Base-by-base conservation (phyloP, 2,888 invertebrate genomes). In the Cotesia congregata region DNA sequence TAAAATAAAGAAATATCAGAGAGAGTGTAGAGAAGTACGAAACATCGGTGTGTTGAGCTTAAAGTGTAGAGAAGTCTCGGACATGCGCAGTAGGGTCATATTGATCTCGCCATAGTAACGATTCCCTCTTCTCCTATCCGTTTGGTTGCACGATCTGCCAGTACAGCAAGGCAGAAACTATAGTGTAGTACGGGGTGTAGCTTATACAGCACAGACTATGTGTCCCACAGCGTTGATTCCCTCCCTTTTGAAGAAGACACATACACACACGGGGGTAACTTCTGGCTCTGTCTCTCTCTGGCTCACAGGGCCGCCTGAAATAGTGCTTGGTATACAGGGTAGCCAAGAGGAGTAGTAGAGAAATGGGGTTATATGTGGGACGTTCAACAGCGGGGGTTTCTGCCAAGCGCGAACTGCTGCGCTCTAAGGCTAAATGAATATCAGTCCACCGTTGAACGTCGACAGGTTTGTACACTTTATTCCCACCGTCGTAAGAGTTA, bases 61-160 rank as follows among this genome's bases (percentile, higher is more conserved):
- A 30, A 30, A 20, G 38, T 30, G 65, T 12, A 30, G 12, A 12
- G 65, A 12, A 30, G 38, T 12, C 65, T 7, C 6, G 39, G 85
- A 87, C 89, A 88, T 89, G 88, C 88, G 89, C 88, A 82, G 83
- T 86, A 82, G 84, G 84, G 86, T 87, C 85, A 87, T 89, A 88
- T 89, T 88, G 89, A 89, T 89, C 88, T 88, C 84, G 85, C 87
- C 87, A 88, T 89, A 87, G 88, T 88, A 89, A 88, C 87, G 89
- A 89, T 89, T 89, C 88, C 86, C 88, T 88, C 87, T 86, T 86
- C 87, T 86, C 86, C 81, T 74, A 72, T 78, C 76, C 85, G 86
- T 85, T 86, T 86, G 85, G 86, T 86, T 83, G 86, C 85, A 85
- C 84, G 86, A 84, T 85, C 17, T 83, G 82, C 78, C 80, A 77